Evolutionary conservation across 37 sponge, comb jelly and placozoan genomes (phyloP), one percentile per base, ranked within the genome.

Genomic region (Agelas oroides): DNA sequence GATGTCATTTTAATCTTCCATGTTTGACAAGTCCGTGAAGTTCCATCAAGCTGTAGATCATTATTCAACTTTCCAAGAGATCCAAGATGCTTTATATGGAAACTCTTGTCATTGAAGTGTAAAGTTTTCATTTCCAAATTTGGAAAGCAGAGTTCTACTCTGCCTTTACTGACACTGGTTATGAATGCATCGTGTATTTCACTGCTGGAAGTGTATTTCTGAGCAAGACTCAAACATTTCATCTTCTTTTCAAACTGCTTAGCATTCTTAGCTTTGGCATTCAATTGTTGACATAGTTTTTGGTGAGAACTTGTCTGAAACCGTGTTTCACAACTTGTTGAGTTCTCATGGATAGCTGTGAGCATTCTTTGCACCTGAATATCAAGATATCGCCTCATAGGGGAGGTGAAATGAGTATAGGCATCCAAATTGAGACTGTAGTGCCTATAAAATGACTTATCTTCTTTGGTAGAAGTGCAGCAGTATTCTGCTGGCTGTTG

Each of bases 361-460:
- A 89, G 36, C 61, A 93, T 58, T 39, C 76, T 55, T 41, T 93
- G 93, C 8, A 82, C 83, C 2, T 66, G 23, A 25, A 93, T 79
- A 46, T 93, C 93, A 61, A 80, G 53, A 77, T 85, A 93, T 2
- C 93, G 70, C 55, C 93, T 40, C 13, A 93, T 32, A 18, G 93
- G 93, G 54, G 93, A 93, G 1, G 93, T 78, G 69, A 85, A 89
- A 39, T 93, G 93, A 28, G 93, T 89, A 36, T 93, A 93, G 3
- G 33, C 1, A 27, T 70, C 32, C 21, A 82, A 61, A 5, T 65
- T 56, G 19, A 89, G 73, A 33, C 73, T 78, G 33, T 86, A 25
- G 59, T 93, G 93, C 1, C 69, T 30, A 28, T 78, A 73, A 3
- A 33, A 46, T n/a, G 32, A 31, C 15, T 37, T 21, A 39, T 76